Evolutionary conservation across 2,797 vertebrate genomes (phyloP), one percentile per base, ranked within the genome.

Genomic region (Coluber constrictor): DNA sequence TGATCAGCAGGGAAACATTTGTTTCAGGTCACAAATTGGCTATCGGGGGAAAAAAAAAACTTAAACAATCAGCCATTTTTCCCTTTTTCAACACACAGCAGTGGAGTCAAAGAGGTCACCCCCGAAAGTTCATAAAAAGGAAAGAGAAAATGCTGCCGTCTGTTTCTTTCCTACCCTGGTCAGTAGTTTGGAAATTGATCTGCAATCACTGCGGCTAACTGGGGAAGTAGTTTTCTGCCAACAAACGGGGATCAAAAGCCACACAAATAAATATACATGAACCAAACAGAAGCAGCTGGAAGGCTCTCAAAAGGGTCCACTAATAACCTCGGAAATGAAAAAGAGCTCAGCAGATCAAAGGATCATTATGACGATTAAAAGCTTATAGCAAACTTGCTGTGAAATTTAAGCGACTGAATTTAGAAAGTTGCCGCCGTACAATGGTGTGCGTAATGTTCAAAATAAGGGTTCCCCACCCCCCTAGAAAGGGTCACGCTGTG

Each of bases 231-330:
- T 96, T 96, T 95, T 93, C 94, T 96, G 93, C 95, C 95, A 91
- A 92, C 94, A 96, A 97, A 96, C 90, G 61, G 95, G 95, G 96
- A 97, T 97, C 96, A 97, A 96, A 97, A 96, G 97, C 92, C 97
- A 97, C 95, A 95, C 96, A 97, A 97, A 98, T 97, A 98, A 97
- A 97, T 98, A 98, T 95, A 97, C 97, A 97, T 97, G 96, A 97
- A 97, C 95, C 96, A 95, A 97, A 97, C 94, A 95, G 94, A 95
- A 98, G 96, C 97, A 97, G 96, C 96, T 97, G 96, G 96, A 97
- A 97, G 94, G 93, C 95, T 97, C 97, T 96, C 97, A 96, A 91
- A 93, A 96, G 97, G 91, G 95, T 96, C 95, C 94, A 96, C 95
- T 96, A 97, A 96, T 95, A 96, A 97, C 96, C 97, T 97, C 96